A percentile compares a stretch with the other conserved stretches of the same genome.
These are phyloP conservation scores for Nebria ingens DNA, from an alignment of 1,140 invertebrate genomes.

Conservation along the genomic window DNA sequence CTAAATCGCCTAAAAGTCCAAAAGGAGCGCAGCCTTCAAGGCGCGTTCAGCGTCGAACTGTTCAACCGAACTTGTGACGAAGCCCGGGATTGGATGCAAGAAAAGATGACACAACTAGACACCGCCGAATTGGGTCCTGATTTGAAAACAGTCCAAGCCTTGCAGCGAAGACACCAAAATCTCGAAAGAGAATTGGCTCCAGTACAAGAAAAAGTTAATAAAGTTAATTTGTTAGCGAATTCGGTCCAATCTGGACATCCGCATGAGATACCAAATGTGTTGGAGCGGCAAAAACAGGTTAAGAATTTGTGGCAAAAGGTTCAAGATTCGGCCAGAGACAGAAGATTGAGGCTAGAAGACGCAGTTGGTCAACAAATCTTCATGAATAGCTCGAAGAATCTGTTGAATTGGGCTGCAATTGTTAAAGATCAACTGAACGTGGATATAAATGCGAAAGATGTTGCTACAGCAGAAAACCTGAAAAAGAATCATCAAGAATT, in stretches of 20 bases:
- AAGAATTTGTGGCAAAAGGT: constrained; percentile 81
- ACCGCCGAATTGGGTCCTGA: constrained; percentile 69
- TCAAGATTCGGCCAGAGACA: constrained; percentile 68
- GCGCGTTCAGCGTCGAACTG: constrained; percentile 86
- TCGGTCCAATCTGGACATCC: constrained; percentile 88
- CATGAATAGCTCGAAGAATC: constrained; percentile 70
- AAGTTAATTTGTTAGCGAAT: constrained; percentile 70
- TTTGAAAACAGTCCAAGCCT: constrained; percentile 79
- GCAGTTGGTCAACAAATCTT: constrained; percentile 93
- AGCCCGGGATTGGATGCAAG: constrained; percentile 86
- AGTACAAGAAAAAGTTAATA: constrained; percentile 77
- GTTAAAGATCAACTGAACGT: constrained; percentile 74
- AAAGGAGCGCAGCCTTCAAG: constrained; percentile 85
- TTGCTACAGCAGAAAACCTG: constrained; percentile 80
- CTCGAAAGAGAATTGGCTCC: constrained; percentile 82
- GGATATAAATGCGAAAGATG: constrained; percentile 74
- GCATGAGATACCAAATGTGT: constrained; percentile 75
- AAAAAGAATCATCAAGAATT: constrained; percentile 88
- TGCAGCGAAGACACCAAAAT: constrained; percentile 82
- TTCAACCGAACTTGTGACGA: constrained; percentile 91
- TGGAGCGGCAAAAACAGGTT: constrained; percentile 73
- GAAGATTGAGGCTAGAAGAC: constrained; percentile 73
- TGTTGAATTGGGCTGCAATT: constrained; percentile 66
- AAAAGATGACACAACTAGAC: constrained; percentile 81
- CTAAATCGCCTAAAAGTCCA: constrained; percentile 80